phyloP scores from a whole-genome alignment of 2,888 invertebrate genomes.

The Euzophera pinguis region DNA sequence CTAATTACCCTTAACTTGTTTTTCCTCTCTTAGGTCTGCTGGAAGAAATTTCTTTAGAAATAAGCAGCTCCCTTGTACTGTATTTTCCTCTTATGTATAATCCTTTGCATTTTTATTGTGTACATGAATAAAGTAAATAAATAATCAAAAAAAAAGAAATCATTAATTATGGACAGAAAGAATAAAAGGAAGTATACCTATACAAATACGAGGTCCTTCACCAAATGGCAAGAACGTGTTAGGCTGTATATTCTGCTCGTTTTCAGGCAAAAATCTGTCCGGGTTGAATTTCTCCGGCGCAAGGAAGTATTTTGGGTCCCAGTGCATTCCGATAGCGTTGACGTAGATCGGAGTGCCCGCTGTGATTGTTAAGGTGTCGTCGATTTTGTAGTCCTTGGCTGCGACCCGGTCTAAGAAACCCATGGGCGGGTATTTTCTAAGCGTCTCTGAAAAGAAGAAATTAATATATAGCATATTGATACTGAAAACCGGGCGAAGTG shows the following conservation, averaged over 20 bases:
- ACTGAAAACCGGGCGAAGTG: too few relatives aligned
- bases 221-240: conserved; percentile 71
- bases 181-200: conserved; percentile 49
- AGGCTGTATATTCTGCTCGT: conserved; percentile 33
- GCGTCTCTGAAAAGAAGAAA: conserved; percentile 33
- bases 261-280: conserved; percentile 72
- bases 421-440: conserved; percentile 50
- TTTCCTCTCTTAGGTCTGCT: too few relatives aligned
- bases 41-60: too few relatives aligned
- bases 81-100: too few relatives aligned
- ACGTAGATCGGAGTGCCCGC: conserved; percentile 37
- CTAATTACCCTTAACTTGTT: too few relatives aligned
- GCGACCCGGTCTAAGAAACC: conserved; percentile 37
- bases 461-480: too few relatives aligned
- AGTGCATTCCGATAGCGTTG: conserved; percentile 39
- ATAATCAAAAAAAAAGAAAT: too few relatives aligned
- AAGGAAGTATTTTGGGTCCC: conserved; percentile 67
- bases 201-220: conserved; percentile 78
- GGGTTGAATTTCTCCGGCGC: conserved; percentile 76
- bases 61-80: too few relatives aligned
- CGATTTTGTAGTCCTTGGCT: conserved; percentile 29
- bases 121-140: too few relatives aligned
- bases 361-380: conserved; percentile 34
- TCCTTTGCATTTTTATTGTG: too few relatives aligned
- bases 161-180: too few relatives aligned